A percentile compares a stretch with the other conserved stretches of the same genome.
Evolutionary conservation across 2,888 invertebrate species (phyloP).

Genomic region (Lepas anatifera): DNA sequence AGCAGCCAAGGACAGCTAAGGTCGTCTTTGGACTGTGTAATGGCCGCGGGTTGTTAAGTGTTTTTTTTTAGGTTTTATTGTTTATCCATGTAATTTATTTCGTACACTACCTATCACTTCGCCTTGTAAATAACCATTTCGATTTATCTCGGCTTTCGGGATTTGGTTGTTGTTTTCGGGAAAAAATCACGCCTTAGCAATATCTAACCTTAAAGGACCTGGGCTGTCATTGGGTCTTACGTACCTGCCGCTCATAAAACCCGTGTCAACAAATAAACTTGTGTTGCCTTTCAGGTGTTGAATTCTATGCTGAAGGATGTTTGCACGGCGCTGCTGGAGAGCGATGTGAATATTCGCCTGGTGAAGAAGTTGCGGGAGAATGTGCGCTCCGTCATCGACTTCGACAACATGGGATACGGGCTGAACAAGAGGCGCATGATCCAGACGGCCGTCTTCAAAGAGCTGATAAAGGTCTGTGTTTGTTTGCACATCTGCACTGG

Average conservation of each 20-base stretch:
- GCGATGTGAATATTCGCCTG: conserved; percentile 86
- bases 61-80: too few species aligned
- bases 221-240: not conserved
- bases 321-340: conserved; percentile 90
- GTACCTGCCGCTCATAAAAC: not conserved
- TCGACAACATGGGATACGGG: conserved; percentile 96
- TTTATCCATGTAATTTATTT: too few species aligned
- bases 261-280: not conserved
- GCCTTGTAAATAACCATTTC: too few species aligned
- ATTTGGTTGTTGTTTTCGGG: too few species aligned
- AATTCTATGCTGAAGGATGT: conserved; percentile 99
- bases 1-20: too few species aligned
- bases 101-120: too few species aligned
- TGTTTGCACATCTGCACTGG: not conserved
- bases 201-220: not conserved
- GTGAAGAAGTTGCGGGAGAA: conserved; percentile 69
- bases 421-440: conserved; percentile 97
- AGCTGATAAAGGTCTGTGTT: conserved; percentile 71
- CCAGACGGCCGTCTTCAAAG: conserved; percentile 94
- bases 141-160: not conserved
- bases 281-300: conserved; percentile 53
- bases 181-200: not conserved
- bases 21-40: too few species aligned
- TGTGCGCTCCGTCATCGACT: conserved; percentile 78
- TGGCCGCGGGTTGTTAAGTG: too few species aligned